phyloP scores from a whole-genome alignment of 2,113 vertebrate genomes.

The Peromyscus polionotus region DNA sequence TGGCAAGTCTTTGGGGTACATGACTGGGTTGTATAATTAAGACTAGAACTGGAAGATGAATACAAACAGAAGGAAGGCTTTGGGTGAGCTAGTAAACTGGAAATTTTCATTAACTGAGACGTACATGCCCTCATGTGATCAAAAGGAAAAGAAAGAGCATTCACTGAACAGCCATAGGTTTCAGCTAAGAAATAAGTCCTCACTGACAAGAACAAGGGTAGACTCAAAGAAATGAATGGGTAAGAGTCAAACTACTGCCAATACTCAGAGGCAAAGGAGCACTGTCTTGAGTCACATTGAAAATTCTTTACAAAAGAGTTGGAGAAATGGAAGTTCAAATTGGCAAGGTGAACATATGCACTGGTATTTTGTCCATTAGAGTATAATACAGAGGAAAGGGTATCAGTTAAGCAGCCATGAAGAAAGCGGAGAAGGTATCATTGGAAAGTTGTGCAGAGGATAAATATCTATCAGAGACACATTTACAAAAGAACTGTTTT shows the following conservation, averaged over 20 bases:
- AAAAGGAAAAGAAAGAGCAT: background rate
- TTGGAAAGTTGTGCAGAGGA: background rate
- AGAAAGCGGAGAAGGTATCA: background rate
- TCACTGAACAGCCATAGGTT: background rate
- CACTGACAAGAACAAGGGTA: background rate
- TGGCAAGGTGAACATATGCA: background rate
- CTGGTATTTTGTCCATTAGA: background rate
- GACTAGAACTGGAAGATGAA: background rate
- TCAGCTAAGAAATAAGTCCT: constrained; percentile 17
- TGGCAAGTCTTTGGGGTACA: background rate
- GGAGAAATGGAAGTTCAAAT: background rate
- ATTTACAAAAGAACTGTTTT: background rate
- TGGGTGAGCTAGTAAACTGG: background rate
- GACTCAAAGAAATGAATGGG: background rate
- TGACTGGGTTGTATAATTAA: background rate
- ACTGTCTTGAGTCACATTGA: background rate
- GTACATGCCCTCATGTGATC: background rate
- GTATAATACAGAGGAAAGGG: background rate
- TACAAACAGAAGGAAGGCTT: constrained; percentile 5
- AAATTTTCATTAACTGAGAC: background rate
- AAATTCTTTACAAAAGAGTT: background rate
- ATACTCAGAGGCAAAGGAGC: background rate
- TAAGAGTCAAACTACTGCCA: background rate
- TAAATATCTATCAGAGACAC: background rate
- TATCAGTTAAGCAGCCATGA: background rate